These are phyloP conservation scores for Eulemur rufifrons DNA, from an alignment of 2,113 vertebrate genomes.

Conservation along the genomic window DNA sequence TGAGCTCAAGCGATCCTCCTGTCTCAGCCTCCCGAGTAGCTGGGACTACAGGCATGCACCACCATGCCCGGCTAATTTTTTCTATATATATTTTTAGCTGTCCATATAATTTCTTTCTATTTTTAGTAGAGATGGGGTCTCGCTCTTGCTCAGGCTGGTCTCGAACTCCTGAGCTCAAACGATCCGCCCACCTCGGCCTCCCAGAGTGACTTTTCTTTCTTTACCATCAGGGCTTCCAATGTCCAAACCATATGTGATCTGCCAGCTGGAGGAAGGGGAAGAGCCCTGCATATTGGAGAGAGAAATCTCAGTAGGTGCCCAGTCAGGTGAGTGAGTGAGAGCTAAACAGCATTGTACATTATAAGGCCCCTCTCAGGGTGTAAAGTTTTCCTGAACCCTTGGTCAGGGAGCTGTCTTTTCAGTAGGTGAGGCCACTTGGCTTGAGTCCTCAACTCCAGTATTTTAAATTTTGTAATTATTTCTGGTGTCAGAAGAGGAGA, in stretches of 20 bases:
- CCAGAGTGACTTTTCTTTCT: conserved; percentile 58
- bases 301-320: background rate
- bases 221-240: conserved; percentile 25
- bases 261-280: conserved; percentile 34
- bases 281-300: background rate
- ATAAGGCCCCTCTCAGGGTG: background rate
- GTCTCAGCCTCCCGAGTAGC: no score
- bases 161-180: no score
- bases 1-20: no score
- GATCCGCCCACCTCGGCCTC: no score
- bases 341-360: background rate
- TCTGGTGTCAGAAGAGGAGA: background rate
- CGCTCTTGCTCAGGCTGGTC: no score
- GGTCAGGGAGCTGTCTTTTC: background rate
- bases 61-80: no score
- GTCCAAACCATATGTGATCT: conserved; percentile 47
- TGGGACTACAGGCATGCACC: no score
- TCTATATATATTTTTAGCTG: no score
- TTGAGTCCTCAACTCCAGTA: background rate
- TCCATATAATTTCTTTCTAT: no score
- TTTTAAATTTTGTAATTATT: background rate
- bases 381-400: background rate
- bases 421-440: background rate
- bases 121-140: no score
- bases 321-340: conserved; percentile 7